Conservation (phyloP, 2,797 vertebrate genomes). For the Streptopelia turtur region DNA sequence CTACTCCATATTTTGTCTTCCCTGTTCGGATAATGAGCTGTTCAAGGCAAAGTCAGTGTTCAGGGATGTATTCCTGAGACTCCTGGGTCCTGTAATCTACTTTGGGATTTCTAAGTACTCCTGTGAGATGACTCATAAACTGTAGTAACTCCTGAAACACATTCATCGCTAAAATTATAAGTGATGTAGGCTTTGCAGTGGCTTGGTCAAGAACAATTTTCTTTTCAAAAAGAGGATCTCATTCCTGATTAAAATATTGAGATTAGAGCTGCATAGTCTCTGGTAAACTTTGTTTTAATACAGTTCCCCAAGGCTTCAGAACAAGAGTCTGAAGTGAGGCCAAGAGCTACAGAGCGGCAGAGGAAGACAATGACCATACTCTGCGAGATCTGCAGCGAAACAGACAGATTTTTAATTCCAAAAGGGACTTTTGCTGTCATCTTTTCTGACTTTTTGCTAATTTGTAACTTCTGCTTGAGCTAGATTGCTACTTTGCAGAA, state of each 20-base stretch:
- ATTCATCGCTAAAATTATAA: not conserved
- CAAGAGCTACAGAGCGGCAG: not conserved
- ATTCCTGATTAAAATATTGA: not conserved
- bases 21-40: not conserved
- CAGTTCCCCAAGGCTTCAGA: not conserved
- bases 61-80: not conserved
- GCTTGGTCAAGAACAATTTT: not conserved
- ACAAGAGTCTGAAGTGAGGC: not conserved
- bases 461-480: not conserved
- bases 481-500: not conserved
- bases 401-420: not conserved
- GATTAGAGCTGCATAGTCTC: not conserved
- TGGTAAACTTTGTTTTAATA: not conserved
- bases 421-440: not conserved
- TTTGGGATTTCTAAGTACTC: not conserved
- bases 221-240: not conserved
- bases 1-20: not conserved
- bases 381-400: not conserved
- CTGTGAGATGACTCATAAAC: not conserved
- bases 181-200: not conserved
- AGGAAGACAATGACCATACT: not conserved
- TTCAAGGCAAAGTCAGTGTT: not conserved
- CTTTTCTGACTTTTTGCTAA: not conserved
- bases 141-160: not conserved
- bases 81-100: not conserved